A percentile compares a stretch with the other conserved stretches of the same genome.
Evolutionary conservation across 1,140 invertebrate species (phyloP).

Genomic region (Drosophila truncata): DNA sequence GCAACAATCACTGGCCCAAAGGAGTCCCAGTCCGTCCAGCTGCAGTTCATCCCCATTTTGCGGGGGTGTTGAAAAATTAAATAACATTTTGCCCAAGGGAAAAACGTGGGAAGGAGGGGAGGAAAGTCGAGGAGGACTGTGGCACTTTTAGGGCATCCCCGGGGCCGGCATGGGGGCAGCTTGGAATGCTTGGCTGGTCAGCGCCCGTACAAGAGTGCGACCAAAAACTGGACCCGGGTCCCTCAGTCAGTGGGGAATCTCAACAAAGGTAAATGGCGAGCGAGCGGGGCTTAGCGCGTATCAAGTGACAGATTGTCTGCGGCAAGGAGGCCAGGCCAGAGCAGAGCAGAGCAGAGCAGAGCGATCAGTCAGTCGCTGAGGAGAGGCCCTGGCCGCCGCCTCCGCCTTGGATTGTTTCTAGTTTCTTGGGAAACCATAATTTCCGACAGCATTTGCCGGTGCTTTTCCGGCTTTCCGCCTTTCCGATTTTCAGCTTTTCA

Average conservation of each 20-base stretch:
- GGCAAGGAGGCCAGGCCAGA: conserved; percentile 66
- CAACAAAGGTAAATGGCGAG: conserved; percentile 62
- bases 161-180: conserved; percentile 18
- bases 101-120: no score
- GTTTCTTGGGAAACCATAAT: conserved; percentile 77
- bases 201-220: conserved; percentile 70
- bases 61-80: conserved; percentile 66
- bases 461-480: conserved; percentile 23
- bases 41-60: conserved; percentile 26
- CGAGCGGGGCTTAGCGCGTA: conserved; percentile 64
- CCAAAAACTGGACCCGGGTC: background rate
- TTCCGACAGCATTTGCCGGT: conserved; percentile 55
- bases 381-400: background rate
- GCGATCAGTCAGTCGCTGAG: conserved; percentile 41
- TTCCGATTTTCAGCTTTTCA: conserved; percentile 14
- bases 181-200: conserved; percentile 80
- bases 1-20: conserved; percentile 38
- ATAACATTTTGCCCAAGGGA: conserved; percentile 47
- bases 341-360: background rate
- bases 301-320: conserved; percentile 82
- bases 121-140: no score
- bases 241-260: conserved; percentile 64
- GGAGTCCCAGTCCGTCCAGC: conserved; percentile 11
- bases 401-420: conserved; percentile 28
- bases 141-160: conserved; percentile 65